Conservation (phyloP, 37 sponge, comb jelly and placozoan genomes). For the Beroe ovata region DNA sequence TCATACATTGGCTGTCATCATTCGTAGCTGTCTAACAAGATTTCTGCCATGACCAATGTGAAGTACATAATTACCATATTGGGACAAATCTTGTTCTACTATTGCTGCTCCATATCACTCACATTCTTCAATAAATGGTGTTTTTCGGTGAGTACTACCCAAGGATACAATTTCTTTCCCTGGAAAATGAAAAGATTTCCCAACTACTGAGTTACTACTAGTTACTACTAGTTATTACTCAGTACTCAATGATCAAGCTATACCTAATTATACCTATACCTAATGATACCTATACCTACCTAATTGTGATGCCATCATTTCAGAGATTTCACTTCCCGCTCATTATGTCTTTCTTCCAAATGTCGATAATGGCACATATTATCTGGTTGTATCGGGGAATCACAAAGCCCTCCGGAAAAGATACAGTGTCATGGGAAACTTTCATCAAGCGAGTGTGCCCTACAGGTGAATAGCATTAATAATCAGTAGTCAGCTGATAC, state of each 20-base stretch:
- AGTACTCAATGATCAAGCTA: too few relatives aligned
- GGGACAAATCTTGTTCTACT: conserved; percentile 80
- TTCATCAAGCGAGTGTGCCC: conserved; percentile 64
- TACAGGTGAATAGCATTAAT: conserved; percentile 29
- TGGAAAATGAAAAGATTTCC: too few relatives aligned
- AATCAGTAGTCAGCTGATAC: too few relatives aligned
- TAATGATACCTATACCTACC: too few relatives aligned
- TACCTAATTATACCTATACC: too few relatives aligned
- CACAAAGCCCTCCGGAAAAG: conserved; percentile 30
- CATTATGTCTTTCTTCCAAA: conserved; percentile 81
- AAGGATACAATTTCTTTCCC: too few relatives aligned
- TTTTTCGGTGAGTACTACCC: conserved; percentile 77
- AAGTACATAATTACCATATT: conserved; percentile 68
- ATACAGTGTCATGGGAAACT: conserved; percentile 7
- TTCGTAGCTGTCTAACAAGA: too few relatives aligned
- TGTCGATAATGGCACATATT: conserved; percentile 75
- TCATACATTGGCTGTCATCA: too few relatives aligned
- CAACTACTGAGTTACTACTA: too few relatives aligned
- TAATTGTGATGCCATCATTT: too few relatives aligned
- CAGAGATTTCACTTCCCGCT: conserved; percentile 79
- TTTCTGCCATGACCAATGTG: neutral
- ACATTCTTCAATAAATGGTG: conserved; percentile 98
- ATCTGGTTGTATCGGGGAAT: conserved; percentile 9
- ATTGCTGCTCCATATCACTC: conserved; percentile 85
- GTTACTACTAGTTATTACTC: too few relatives aligned